These are phyloP conservation scores for Typhlomys cinereus DNA, from an alignment of 2,113 vertebrate genomes.

Conservation along the genomic window DNA sequence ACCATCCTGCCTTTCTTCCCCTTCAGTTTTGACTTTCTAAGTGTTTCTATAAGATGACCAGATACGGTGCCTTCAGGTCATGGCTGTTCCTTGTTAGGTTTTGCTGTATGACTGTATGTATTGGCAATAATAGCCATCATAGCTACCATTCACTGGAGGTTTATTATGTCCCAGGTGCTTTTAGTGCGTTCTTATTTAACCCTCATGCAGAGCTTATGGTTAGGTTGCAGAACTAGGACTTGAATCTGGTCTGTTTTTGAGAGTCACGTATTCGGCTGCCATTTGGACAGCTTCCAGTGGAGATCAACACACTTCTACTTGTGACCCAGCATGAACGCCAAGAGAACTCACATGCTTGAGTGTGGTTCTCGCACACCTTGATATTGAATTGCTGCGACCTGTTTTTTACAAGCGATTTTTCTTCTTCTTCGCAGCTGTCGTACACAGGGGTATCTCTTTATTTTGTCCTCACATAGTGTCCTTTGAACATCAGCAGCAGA, in stretches of 20 bases:
- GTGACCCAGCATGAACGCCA: neutral
- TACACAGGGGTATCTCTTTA: conserved; percentile 18
- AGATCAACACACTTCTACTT: neutral
- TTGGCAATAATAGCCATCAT: neutral
- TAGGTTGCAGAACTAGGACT: neutral
- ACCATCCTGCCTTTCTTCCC: neutral
- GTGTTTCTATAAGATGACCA: neutral
- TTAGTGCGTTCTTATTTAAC: neutral
- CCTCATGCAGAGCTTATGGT: neutral
- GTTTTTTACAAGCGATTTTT: neutral
- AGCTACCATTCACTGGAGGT: conserved; percentile 21
- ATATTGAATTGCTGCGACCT: neutral
- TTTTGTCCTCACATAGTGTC: neutral
- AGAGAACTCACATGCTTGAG: neutral
- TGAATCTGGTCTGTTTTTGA: neutral
- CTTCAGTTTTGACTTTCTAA: conserved; percentile 20
- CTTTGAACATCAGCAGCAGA: conserved; percentile 21
- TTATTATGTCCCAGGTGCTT: conserved; percentile 18
- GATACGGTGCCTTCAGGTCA: neutral
- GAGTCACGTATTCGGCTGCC: neutral
- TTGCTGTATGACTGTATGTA: conserved; percentile 8
- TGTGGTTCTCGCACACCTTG: neutral
- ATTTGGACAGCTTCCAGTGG: neutral
- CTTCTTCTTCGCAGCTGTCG: neutral
- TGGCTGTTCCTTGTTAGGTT: conserved; percentile 12